Base-by-base conservation (phyloP, 2,113 vertebrate species). In the Leucoraja erinaceus region DNA sequence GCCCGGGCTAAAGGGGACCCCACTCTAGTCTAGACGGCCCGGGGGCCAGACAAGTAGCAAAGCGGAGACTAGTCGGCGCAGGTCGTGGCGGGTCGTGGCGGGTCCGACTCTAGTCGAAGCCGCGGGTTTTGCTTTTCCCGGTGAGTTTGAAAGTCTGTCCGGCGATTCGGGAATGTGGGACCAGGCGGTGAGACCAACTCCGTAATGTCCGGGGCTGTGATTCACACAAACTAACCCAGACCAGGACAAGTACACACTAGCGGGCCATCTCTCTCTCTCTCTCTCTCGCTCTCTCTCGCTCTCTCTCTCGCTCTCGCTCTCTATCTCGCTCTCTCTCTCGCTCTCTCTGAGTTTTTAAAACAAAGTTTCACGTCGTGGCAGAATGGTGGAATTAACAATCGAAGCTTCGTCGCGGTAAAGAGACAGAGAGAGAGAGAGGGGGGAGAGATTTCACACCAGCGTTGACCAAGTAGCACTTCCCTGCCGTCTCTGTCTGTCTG, bases 1-100 rank as follows among this genome's bases (percentile, higher is more conserved):
- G 88, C 88, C 88, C 33, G 66, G 86, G 33, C 66, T 91, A 91
- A 72, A 91, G 88, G 38, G 88, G 72, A 72, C 47, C 72, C 47
- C 16, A 47, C 72, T 91, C 47, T 72, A 28, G 88, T 38, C 20
- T 12, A 66, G 33, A 38, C 31, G 22, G 28, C n/a, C 56, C 61
- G 63, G 88, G 16, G 31, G 72, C 38, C n/a, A 47, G 38, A 72
- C 38, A 25, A 91, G 61, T 66, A 47, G 66, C 88, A 47, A 25
- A 18, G 88, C 12, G 66, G 66, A 72, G 22, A 47, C 18, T 72
- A 91, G 88, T 70, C 47, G 33, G 3, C 6, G 33, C 22, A 47
- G 61, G 10, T 8, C 22, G 88, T 90, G 9, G 88, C 66, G n/a
- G 61, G 10, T 8, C 22, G 88, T 90, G 9, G 88, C 66, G n/a